Conservation (phyloP, 2,113 vertebrate species). For the Aramus guarauna region DNA sequence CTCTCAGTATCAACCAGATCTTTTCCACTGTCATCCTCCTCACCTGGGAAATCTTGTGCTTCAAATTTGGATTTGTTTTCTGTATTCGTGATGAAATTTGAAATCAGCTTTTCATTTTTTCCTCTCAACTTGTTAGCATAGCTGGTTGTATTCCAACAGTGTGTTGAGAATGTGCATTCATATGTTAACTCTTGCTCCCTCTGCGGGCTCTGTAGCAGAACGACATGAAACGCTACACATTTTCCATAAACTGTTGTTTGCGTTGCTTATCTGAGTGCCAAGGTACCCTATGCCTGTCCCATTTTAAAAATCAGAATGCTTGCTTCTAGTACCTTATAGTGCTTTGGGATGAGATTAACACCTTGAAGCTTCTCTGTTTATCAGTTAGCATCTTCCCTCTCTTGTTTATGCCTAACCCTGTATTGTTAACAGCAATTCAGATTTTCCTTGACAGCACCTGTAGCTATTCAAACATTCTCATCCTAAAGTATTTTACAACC, state of each 20-base stretch:
- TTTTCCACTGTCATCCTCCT: rapidly evolving
- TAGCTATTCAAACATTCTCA: background rate
- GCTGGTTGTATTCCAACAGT: background rate
- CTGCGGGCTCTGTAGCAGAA: background rate
- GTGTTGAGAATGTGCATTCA: background rate
- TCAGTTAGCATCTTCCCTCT: background rate
- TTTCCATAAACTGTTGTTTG: background rate
- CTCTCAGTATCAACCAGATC: rapidly evolving
- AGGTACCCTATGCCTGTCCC: background rate
- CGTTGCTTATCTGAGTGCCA: background rate
- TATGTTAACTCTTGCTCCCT: slow-evolving; percentile 9
- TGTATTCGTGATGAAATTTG: background rate
- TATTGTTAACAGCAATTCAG: background rate
- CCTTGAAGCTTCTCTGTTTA: background rate
- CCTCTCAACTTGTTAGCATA: too few relatives aligned
- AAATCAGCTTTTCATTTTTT: background rate
- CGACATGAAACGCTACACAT: background rate
- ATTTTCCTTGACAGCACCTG: background rate
- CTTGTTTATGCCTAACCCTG: background rate
- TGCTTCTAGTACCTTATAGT: too few relatives aligned
- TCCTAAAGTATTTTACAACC: background rate
- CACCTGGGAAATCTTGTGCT: background rate
- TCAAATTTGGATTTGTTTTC: background rate
- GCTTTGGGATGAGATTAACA: too few relatives aligned
- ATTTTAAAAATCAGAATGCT: rapidly evolving